Evolutionary conservation across 2,797 vertebrate species (phyloP).

Genomic region (Morus bassanus): DNA sequence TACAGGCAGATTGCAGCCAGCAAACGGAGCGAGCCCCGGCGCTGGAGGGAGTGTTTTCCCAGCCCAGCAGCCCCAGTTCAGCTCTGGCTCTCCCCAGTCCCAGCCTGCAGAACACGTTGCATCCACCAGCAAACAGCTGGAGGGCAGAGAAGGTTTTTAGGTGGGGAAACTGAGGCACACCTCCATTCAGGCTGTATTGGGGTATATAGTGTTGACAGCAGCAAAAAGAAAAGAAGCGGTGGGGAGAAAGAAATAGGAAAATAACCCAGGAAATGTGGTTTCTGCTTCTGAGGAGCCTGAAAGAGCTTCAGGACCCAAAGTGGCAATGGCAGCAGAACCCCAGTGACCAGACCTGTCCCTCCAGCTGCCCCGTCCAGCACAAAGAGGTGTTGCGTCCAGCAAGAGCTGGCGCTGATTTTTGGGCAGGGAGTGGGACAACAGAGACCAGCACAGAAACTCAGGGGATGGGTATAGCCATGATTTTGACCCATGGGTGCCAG

Average conservation of each 20-base stretch:
- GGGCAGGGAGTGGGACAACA: neutral
- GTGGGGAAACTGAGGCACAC: neutral
- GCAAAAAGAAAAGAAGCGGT: neutral
- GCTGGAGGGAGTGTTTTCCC: neutral
- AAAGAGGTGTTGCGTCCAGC: neutral
- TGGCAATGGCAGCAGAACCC: neutral
- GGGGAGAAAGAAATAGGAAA: neutral
- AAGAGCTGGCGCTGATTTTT: neutral
- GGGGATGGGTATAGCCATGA: neutral
- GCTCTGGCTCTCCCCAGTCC: neutral
- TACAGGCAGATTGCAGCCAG: neutral
- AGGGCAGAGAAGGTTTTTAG: neutral
- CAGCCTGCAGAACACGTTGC: neutral
- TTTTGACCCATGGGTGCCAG: neutral
- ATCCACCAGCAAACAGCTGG: neutral
- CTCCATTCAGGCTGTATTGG: neutral
- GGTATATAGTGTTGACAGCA: neutral
- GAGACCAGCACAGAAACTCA: neutral
- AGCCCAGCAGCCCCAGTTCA: neutral
- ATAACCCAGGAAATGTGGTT: neutral
- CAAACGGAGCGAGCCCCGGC: accelerated
- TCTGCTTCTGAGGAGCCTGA: neutral
- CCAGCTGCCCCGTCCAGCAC: neutral
- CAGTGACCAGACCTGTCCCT: neutral
- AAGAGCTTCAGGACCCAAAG: neutral